Evolutionary conservation across 2,113 vertebrate species (phyloP).

Genomic region (Turnix velox): DNA sequence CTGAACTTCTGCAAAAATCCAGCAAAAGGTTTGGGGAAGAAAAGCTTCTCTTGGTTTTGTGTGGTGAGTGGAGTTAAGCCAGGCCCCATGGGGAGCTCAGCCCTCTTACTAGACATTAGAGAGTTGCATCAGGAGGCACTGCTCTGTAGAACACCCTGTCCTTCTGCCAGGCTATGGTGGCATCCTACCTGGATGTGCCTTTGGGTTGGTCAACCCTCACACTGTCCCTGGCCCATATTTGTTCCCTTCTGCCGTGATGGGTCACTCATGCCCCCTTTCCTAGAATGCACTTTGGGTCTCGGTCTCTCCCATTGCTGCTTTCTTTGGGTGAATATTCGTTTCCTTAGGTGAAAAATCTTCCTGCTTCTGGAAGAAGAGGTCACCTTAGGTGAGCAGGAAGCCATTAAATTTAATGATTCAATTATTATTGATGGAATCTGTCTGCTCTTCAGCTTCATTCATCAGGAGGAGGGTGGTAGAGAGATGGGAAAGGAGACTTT

Average conservation of each 20-base stretch:
- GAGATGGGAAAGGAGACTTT: background rate
- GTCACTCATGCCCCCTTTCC: background rate
- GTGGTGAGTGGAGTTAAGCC: background rate
- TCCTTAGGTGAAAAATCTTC: too few relatives aligned
- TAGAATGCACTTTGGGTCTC: accelerated
- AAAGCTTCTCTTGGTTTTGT: background rate
- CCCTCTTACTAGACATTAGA: background rate
- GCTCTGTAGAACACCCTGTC: background rate
- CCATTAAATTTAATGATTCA: background rate
- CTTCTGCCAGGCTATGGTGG: background rate
- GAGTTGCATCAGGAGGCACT: background rate
- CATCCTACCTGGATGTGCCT: background rate
- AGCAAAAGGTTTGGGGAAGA: background rate
- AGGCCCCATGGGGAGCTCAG: background rate
- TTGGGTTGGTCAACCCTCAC: background rate
- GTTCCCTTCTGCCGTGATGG: background rate
- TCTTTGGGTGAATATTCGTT: background rate
- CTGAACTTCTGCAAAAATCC: background rate
- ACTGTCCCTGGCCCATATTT: accelerated
- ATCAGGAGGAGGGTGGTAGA: background rate
- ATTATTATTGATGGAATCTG: background rate
- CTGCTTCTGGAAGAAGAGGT: background rate
- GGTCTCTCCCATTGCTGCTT: background rate
- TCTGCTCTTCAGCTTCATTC: background rate
- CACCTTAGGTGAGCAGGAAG: background rate